A percentile compares a stretch with the other conserved stretches of the same genome.
Conservation (phyloP, 2,888 invertebrate genomes). For the Halictus ligatus region DNA sequence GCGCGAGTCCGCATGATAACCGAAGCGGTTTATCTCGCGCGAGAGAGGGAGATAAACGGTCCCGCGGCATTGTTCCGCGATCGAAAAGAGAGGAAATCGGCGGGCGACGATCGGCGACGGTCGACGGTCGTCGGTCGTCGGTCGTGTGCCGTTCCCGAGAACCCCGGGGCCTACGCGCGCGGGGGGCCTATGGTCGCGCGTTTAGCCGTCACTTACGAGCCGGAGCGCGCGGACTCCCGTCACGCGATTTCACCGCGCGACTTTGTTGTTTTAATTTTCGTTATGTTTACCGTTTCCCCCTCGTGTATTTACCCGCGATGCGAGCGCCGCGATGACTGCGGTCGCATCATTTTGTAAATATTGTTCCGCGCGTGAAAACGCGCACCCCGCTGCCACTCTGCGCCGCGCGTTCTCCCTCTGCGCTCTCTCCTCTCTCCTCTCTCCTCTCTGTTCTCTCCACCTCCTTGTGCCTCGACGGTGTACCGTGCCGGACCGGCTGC, state of each 20-base stretch:
- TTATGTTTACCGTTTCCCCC: constrained; percentile 62
- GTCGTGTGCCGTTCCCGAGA: constrained; percentile 27
- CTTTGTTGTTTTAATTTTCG: constrained; percentile 68
- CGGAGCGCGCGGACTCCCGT: constrained; percentile 15
- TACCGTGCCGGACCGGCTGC: background rate
- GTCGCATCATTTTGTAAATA: constrained; percentile 72
- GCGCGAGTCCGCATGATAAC: constrained; percentile 60
- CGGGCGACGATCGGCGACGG: constrained; percentile 3
- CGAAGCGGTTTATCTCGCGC: constrained; percentile 53
- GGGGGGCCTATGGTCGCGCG: constrained; percentile 6
- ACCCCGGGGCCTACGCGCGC: background rate
- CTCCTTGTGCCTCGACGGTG: background rate
- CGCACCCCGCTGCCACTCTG: constrained; percentile 44
- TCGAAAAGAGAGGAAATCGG: constrained; percentile 12
- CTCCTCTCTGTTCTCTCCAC: background rate
- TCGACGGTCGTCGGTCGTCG: background rate
- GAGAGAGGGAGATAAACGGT: constrained; percentile 36
- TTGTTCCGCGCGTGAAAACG: constrained; percentile 63
- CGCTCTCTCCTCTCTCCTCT: background rate
- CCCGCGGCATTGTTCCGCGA: background rate
- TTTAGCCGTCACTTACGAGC: constrained; percentile 31
- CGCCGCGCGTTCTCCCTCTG: background rate
- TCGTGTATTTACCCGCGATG: constrained; percentile 61
- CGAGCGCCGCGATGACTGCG: constrained; percentile 61
- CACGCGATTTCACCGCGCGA: constrained; percentile 55